A percentile compares a stretch with the other conserved stretches of the same genome.
Evolutionary conservation across 1,140 invertebrate species (phyloP).

Genomic region (Babylonia areolata): DNA sequence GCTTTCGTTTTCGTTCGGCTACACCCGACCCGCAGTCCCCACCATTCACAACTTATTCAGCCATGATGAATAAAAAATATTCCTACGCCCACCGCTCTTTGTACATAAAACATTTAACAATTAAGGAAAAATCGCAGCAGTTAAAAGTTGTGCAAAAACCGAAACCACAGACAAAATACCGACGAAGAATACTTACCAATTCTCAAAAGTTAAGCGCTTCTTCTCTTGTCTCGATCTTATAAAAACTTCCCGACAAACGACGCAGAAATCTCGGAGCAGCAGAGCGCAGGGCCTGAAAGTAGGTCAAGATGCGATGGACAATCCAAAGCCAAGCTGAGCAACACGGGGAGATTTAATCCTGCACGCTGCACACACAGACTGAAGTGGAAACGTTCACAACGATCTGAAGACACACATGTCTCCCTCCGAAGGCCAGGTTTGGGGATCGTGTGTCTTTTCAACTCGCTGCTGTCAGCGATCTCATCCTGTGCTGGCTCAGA

Average conservation of each 20-base stretch:
- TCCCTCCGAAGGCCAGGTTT: not conserved
- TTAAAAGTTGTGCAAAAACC: not conserved
- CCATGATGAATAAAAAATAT: conserved; percentile 38
- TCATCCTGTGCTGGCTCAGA: not conserved
- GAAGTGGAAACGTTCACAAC: not conserved
- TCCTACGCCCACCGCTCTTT: conserved; percentile 11
- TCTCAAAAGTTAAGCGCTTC: not conserved
- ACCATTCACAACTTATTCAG: conserved; percentile 37
- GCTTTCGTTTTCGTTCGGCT: not conserved
- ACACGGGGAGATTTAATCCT: not conserved
- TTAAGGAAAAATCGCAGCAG: not conserved
- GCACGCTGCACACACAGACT: not conserved
- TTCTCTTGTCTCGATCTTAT: not conserved
- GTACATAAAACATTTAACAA: conserved; percentile 1
- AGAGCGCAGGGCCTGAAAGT: conserved; percentile 24
- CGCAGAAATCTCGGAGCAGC: not conserved
- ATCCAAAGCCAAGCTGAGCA: not conserved
- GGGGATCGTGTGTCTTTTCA: not conserved
- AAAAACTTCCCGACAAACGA: not conserved
- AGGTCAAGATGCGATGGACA: conserved; percentile 33
- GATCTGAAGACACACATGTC: not conserved
- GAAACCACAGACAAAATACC: not conserved
- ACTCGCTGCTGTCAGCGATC: not conserved
- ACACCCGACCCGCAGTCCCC: not conserved
- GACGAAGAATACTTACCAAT: not conserved